Percentiles rank a stretch among this genome's conserved stretches.
Conservation (phyloP, 2,888 invertebrate genomes). For the Euplagia quadripunctaria region DNA sequence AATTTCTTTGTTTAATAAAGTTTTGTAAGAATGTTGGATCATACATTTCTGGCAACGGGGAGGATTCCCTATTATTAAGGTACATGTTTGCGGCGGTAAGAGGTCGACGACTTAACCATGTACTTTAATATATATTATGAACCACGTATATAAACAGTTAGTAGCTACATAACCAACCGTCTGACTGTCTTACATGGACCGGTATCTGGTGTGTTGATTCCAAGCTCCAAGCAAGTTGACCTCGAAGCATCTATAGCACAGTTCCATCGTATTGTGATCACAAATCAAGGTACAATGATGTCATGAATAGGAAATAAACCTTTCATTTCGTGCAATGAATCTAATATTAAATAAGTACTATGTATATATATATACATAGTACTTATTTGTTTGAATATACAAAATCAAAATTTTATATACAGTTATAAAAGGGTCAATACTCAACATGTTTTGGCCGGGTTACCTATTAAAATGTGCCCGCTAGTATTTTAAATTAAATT, state of each 20-base stretch:
- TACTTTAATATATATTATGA: background rate
- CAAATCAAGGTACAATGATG: conserved; percentile 44
- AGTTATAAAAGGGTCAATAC: too few relatives aligned
- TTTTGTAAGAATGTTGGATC: background rate
- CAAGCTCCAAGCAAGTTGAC: conserved; percentile 24
- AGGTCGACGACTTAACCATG: background rate
- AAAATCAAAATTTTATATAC: too few relatives aligned
- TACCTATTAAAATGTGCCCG: too few relatives aligned
- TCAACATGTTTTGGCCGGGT: too few relatives aligned
- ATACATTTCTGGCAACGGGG: background rate
- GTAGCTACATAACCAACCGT: background rate
- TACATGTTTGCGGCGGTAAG: background rate
- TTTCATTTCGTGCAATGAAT: conserved; percentile 26
- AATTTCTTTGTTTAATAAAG: background rate
- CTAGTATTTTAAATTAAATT: too few relatives aligned
- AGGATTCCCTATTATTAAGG: background rate
- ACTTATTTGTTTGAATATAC: too few relatives aligned
- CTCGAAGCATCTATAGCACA: conserved; percentile 27
- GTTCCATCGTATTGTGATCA: conserved; percentile 40
- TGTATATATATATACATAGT: too few relatives aligned
- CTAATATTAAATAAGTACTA: too few relatives aligned
- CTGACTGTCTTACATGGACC: background rate
- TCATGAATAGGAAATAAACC: conserved; percentile 27
- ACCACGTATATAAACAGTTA: background rate
- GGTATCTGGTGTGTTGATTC: background rate